A percentile compares a stretch with the other conserved stretches of the same genome.
Conservation (phyloP, 2,888 invertebrate genomes). For the Perdita meconis region DNA sequence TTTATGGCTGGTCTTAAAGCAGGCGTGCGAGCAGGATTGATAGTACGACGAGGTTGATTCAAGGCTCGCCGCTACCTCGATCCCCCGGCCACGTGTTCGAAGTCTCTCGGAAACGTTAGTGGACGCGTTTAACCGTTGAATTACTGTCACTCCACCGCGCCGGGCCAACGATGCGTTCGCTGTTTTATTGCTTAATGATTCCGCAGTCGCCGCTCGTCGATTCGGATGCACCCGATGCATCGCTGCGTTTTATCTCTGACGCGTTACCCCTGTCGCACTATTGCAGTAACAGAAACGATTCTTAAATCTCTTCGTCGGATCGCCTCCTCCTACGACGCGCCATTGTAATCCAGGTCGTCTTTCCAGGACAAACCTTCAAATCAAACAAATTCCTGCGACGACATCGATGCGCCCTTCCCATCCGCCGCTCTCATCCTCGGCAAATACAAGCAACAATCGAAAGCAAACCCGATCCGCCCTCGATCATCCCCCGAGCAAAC, state of each 20-base stretch:
- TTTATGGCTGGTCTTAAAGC: conserved; percentile 62
- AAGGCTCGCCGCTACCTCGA: conserved; percentile 30
- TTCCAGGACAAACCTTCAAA: conserved; percentile 7
- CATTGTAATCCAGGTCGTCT: background rate
- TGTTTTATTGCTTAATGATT: conserved; percentile 36
- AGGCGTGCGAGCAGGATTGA: conserved; percentile 55
- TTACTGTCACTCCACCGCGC: conserved; percentile 6
- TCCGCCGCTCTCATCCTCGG: conserved; percentile 18
- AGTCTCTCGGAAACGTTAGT: conserved; percentile 22
- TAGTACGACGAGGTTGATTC: conserved; percentile 60
- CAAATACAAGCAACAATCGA: conserved; percentile 46
- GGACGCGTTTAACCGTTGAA: conserved; percentile 25
- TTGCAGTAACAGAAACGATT: background rate
- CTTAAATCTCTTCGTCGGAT: background rate
- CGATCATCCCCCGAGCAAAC: conserved; percentile 40
- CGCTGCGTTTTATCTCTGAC: too few species aligned
- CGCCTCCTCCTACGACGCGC: too few species aligned
- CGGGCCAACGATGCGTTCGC: background rate
- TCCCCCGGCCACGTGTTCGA: conserved; percentile 41
- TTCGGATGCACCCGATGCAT: background rate
- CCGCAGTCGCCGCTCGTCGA: background rate
- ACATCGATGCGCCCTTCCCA: background rate
- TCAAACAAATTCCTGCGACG: conserved; percentile 28
- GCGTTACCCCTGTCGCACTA: too few species aligned
- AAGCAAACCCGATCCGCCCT: background rate